Evolutionary conservation across 2,888 invertebrate genomes (phyloP).

Genomic region (Mycogona germanica): DNA sequence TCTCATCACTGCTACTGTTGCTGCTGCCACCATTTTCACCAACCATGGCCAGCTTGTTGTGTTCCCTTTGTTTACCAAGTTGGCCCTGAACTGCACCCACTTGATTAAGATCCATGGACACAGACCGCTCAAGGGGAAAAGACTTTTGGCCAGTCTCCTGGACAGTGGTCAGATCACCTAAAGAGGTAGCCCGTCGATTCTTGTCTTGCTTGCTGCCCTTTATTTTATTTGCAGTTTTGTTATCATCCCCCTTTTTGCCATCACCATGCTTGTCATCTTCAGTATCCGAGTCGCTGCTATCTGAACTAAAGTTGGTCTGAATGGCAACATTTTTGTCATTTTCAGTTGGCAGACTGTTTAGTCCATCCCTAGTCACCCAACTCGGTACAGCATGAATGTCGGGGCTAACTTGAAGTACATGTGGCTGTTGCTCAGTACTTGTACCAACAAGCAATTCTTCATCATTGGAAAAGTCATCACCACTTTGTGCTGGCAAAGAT

Average conservation of each 20-base stretch:
- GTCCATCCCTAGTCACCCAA: constrained; percentile 8
- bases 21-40: constrained; percentile 6
- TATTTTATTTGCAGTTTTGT: constrained; percentile 6
- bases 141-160: constrained; percentile 31
- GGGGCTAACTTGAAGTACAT: constrained; percentile 15
- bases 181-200: constrained; percentile 55
- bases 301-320: constrained; percentile 15
- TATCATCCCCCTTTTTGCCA: constrained; percentile 7
- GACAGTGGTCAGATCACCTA: constrained; percentile 64
- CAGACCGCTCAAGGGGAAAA: constrained; percentile 49
- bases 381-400: constrained; percentile 17
- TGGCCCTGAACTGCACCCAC: constrained; percentile 26
- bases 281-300: not conserved
- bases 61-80: constrained; percentile 10
- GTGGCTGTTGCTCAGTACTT: not conserved
- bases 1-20: not conserved
- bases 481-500: too few species aligned
- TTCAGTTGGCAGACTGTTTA: not conserved
- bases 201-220: constrained; percentile 2
- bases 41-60: constrained; percentile 4
- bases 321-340: constrained; percentile 13
- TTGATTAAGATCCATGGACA: constrained; percentile 60
- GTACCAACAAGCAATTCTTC: not conserved
- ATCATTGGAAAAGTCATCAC: not conserved
- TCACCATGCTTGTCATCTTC: constrained; percentile 11